Percentiles rank a stretch among this genome's conserved stretches.
These are phyloP conservation scores for Apeltes quadracus DNA, from an alignment of 2,113 vertebrate genomes.

Conservation along the genomic window DNA sequence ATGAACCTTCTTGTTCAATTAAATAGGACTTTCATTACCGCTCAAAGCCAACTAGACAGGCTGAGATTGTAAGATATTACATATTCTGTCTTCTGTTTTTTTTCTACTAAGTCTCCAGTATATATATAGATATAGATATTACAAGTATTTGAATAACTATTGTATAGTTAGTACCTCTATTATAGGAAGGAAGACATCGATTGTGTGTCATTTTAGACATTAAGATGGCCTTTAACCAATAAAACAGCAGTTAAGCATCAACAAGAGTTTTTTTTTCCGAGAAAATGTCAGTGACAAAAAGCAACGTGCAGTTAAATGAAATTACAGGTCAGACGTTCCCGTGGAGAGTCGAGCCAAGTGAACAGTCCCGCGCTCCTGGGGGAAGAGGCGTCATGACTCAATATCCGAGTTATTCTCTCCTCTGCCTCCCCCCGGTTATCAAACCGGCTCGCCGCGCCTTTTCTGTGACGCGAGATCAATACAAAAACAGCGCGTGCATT, in stretches of 20 bases:
- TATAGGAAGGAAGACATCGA: neutral
- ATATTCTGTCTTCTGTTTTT: neutral
- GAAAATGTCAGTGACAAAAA: conserved; percentile 51
- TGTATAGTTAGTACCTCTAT: neutral
- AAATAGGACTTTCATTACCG: conserved; percentile 19
- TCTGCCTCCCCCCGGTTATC: conserved; percentile 48
- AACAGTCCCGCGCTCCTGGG: conserved; percentile 45
- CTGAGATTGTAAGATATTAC: neutral
- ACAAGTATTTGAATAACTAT: neutral
- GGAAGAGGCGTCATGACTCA: conserved; percentile 63
- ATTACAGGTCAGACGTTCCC: conserved; percentile 44
- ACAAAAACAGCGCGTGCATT: conserved; percentile 49
- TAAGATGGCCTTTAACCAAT: neutral
- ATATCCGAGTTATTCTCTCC: conserved; percentile 63
- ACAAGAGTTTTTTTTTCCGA: too few relatives aligned
- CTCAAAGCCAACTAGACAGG: neutral
- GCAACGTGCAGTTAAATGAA: conserved; percentile 32
- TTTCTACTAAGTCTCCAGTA: neutral
- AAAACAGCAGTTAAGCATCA: conserved; percentile 5
- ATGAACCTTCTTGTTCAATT: conserved; percentile 35
- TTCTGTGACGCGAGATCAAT: conserved; percentile 59
- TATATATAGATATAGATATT: neutral
- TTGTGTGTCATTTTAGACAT: neutral
- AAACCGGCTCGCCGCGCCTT: conserved; percentile 58
- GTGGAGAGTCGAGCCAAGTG: conserved; percentile 40